A percentile compares a stretch with the other conserved stretches of the same genome.
Evolutionary conservation across 2,888 invertebrate species (phyloP).

Genomic region (Tetheella fluctuosa): DNA sequence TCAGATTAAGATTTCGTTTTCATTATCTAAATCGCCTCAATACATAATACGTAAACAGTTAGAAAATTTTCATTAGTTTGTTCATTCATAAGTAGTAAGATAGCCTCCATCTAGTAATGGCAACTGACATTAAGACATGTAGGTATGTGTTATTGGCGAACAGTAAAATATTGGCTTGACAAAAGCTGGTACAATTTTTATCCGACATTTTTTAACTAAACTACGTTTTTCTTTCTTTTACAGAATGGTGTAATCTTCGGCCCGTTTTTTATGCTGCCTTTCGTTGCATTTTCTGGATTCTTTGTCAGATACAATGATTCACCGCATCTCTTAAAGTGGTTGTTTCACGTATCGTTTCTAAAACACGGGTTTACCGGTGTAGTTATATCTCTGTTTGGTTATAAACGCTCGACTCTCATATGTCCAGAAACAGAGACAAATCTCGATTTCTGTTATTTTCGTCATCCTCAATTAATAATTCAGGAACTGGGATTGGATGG

Average conservation of each 20-base stretch:
- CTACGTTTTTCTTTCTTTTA: slow-evolving; percentile 51
- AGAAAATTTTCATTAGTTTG: no score
- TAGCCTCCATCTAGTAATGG: no score
- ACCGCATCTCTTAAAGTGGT: slow-evolving; percentile 90
- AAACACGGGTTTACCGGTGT: slow-evolving; percentile 95
- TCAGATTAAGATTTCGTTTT: no score
- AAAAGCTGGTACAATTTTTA: no score
- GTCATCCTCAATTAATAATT: slow-evolving; percentile 88
- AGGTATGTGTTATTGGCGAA: no score
- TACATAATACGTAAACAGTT: no score
- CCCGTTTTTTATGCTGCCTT: slow-evolving; percentile 93
- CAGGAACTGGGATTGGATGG: slow-evolving; percentile 88
- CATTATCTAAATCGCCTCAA: no score
- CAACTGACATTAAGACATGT: no score
- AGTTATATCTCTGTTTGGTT: slow-evolving; percentile 92
- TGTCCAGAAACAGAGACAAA: slow-evolving; percentile 79
- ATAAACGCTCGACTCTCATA: slow-evolving; percentile 88
- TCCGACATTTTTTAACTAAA: slow-evolving; percentile 11
- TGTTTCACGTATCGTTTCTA: slow-evolving; percentile 94
- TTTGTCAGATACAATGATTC: slow-evolving; percentile 94
- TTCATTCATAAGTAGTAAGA: no score
- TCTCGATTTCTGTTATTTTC: slow-evolving; percentile 89
- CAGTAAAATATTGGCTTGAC: no score
- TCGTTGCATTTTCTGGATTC: slow-evolving; percentile 96
- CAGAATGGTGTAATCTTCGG: slow-evolving; percentile 96